A percentile compares a stretch with the other conserved stretches of the same genome.
phyloP scores from a whole-genome alignment of 2,888 invertebrate species.

The Sphecodes monilicornis region DNA sequence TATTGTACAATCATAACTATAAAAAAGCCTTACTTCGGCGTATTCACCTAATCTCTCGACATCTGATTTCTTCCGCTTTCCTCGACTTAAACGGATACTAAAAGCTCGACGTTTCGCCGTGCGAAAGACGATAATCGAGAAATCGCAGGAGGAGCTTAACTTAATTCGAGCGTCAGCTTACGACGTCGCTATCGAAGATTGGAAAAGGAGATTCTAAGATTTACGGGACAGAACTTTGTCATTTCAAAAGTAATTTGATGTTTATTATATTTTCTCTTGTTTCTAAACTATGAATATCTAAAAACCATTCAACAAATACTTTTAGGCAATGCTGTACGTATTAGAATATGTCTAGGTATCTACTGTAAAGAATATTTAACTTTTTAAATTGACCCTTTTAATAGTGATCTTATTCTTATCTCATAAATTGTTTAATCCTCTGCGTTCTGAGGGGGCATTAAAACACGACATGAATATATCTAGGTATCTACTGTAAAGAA shows the following conservation, averaged over 20 bases:
- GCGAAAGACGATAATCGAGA: background rate
- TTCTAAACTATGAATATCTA: too few species aligned
- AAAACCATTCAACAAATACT: too few species aligned
- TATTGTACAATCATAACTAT: background rate
- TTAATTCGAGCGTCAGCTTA: conserved; percentile 1
- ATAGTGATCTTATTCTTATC: too few species aligned
- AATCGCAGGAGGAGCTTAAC: conserved; percentile 3
- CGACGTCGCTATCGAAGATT: background rate
- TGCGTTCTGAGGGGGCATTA: too few species aligned
- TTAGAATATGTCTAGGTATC: background rate
- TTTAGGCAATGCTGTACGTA: background rate
- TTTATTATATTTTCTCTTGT: background rate
- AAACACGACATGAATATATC: too few species aligned
- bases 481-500: too few species aligned
- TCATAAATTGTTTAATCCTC: too few species aligned
- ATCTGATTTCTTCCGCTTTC: background rate
- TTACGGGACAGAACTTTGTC: background rate
- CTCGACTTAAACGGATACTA: background rate
- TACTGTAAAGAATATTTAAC: too few species aligned
- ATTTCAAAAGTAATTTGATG: background rate
- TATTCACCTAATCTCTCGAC: background rate
- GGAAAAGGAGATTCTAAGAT: background rate
- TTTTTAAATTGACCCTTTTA: too few species aligned
- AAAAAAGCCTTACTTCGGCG: background rate
- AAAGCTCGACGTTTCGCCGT: background rate